A percentile compares a stretch with the other conserved stretches of the same genome.
Conservation (phyloP, 2,888 invertebrate genomes). For the Luperina testacea region DNA sequence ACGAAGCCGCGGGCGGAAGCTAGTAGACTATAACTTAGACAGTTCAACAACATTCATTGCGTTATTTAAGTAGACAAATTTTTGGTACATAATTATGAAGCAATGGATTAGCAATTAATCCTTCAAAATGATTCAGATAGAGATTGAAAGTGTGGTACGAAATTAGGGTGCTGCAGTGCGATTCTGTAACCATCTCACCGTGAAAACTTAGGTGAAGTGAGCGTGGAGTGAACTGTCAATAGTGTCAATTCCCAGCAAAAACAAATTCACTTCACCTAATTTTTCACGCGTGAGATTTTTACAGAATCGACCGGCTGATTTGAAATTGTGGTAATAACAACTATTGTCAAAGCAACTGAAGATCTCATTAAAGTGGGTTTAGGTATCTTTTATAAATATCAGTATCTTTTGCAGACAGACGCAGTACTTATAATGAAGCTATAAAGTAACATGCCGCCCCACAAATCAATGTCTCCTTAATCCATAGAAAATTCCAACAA, state of each 20-base stretch:
- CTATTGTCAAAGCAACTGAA: background rate
- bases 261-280: too few relatives aligned
- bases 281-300: too few relatives aligned
- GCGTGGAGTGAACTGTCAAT: too few relatives aligned
- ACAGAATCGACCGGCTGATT: too few relatives aligned
- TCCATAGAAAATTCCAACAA: constrained; percentile 12
- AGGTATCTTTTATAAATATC: background rate
- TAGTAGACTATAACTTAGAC: background rate
- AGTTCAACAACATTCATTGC: background rate
- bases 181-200: too few relatives aligned
- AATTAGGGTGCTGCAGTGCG: too few relatives aligned
- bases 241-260: too few relatives aligned
- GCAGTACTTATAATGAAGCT: background rate
- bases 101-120: background rate
- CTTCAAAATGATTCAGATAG: too few relatives aligned
- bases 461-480: constrained; percentile 27
- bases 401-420: background rate
- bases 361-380: background rate
- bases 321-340: background rate
- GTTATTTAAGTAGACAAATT: background rate
- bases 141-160: background rate
- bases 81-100: background rate
- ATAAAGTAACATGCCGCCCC: background rate
- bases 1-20: too few relatives aligned
- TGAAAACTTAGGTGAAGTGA: too few relatives aligned